Percentiles rank a stretch among this genome's conserved stretches.
These are phyloP conservation scores for Ciona savignyi DNA, from an alignment of 23 tunicate genomes.

Conservation along the genomic window DNA sequence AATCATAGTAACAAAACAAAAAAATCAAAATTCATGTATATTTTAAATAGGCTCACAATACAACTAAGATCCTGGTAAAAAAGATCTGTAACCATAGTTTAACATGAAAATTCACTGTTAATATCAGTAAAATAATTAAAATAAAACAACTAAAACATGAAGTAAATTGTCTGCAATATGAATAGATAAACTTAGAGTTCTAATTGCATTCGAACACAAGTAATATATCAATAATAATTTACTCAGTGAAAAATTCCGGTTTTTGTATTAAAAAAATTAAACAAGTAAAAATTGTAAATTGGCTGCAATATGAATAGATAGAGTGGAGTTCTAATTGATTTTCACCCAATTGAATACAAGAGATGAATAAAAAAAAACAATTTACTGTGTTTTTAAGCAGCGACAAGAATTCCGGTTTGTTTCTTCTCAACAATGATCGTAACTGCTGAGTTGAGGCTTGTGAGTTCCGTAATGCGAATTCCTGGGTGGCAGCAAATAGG, in stretches of 20 bases:
- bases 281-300: not conserved
- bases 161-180: not conserved
- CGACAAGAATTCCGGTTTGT: slow-evolving; percentile 68
- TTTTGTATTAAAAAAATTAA: not conserved
- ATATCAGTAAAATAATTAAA: no score
- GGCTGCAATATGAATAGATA: no score
- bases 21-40: no score
- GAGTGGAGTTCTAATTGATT: no score
- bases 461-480: slow-evolving; percentile 42
- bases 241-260: not conserved
- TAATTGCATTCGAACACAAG: not conserved
- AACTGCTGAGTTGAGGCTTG: slow-evolving; percentile 22
- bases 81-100: no score
- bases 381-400: slow-evolving; percentile 69
- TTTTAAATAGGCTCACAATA: no score
- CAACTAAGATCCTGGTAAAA: no score
- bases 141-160: not conserved
- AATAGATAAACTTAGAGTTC: not conserved
- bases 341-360: not conserved
- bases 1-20: no score
- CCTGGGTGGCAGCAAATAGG: slow-evolving; percentile 30
- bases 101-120: no score
- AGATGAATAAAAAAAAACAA: not conserved
- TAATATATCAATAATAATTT: not conserved
- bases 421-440: slow-evolving; percentile 37